Conservation (phyloP, 2,113 vertebrate genomes). For the Odontesthes bonariensis region DNA sequence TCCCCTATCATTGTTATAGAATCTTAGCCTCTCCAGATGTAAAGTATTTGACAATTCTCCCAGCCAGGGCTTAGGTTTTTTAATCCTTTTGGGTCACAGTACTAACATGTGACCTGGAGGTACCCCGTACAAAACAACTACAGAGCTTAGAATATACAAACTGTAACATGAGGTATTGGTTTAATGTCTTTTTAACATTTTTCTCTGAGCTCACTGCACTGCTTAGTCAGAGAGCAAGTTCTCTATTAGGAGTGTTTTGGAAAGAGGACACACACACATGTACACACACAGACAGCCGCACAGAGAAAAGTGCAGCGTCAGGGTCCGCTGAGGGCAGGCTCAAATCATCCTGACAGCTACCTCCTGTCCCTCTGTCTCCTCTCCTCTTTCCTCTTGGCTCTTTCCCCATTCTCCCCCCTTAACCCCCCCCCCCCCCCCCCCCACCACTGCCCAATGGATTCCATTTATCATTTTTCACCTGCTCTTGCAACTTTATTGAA, state of each 20-base stretch:
- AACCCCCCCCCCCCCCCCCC: constrained; percentile 37
- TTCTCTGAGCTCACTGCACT: constrained; percentile 39
- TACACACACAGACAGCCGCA: constrained; percentile 36
- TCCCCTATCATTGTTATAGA: no score
- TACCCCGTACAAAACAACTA: no score
- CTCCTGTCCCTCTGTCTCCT: constrained; percentile 40
- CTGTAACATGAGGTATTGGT: constrained; percentile 20
- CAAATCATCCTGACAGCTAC: constrained; percentile 77
- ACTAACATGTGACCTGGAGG: no score
- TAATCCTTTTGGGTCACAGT: no score
- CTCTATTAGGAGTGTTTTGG: constrained; percentile 69
- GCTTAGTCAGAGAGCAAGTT: constrained; percentile 51
- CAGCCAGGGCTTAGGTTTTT: no score
- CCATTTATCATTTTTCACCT: constrained; percentile 71
- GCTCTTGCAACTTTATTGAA: constrained; percentile 28
- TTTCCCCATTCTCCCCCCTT: constrained; percentile 37
- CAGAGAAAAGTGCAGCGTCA: constrained; percentile 76
- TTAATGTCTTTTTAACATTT: constrained; percentile 43
- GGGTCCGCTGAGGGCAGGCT: constrained; percentile 70
- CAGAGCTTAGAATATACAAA: no score
- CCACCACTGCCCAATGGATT: constrained; percentile 22
- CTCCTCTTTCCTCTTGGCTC: constrained; percentile 51
- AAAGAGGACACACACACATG: constrained; percentile 15
- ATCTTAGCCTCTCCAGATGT: no score
- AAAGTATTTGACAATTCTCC: no score